Percentiles rank a stretch among this genome's conserved stretches.
Evolutionary conservation across 2,797 vertebrate genomes (phyloP).

Genomic region (Phoxinus dragarum): DNA sequence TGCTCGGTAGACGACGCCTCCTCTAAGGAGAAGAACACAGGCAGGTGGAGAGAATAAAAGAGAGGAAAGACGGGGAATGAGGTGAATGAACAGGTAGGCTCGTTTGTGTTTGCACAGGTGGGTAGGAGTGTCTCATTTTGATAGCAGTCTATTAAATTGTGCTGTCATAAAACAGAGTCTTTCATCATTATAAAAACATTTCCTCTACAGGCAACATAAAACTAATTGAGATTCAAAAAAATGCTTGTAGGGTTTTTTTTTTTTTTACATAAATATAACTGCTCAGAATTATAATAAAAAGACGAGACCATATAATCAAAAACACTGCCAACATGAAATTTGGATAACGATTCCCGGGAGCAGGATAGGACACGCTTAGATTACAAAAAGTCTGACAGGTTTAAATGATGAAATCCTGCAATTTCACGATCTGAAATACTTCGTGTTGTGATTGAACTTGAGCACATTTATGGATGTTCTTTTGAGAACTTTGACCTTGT

Average conservation of each 20-base stretch:
- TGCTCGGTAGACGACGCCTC: slow-evolving; percentile 84
- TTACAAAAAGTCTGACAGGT: slow-evolving; percentile 15
- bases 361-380: slow-evolving; percentile 31
- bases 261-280: slow-evolving; percentile 24
- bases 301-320: slow-evolving; percentile 24
- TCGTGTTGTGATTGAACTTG: neutral
- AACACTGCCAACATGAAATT: slow-evolving; percentile 29
- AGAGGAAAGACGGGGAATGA: slow-evolving; percentile 4
- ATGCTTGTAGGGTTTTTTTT: slow-evolving; percentile 69
- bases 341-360: slow-evolving; percentile 5
- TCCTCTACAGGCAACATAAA: slow-evolving; percentile 73
- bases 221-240: slow-evolving; percentile 67
- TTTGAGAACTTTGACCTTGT: neutral
- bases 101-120: slow-evolving; percentile 66
- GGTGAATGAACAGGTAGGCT: slow-evolving; percentile 17
- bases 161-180: slow-evolving; percentile 66
- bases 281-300: slow-evolving; percentile 35
- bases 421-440: neutral
- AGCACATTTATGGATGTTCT: neutral
- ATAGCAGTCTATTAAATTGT: slow-evolving; percentile 50
- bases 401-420: neutral
- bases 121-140: slow-evolving; percentile 61
- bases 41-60: slow-evolving; percentile 33
- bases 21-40: slow-evolving; percentile 73
- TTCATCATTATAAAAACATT: slow-evolving; percentile 68